phyloP scores from a whole-genome alignment of 2,113 vertebrate species.

The Paedocypris sp. region DNA sequence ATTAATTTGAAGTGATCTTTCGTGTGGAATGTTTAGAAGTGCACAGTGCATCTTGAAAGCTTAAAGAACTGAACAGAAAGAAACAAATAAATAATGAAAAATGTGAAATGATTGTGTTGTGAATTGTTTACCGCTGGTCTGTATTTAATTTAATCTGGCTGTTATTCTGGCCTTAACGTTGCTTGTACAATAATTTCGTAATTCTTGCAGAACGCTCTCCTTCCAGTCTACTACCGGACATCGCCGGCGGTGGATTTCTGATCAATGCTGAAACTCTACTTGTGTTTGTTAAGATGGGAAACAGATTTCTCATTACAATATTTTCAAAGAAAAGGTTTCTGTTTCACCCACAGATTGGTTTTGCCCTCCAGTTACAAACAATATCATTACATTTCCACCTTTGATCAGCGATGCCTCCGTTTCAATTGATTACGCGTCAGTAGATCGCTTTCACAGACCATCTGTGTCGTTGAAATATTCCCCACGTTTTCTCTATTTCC shows the following conservation, averaged over 20 bases:
- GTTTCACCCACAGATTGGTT: constrained; percentile 35
- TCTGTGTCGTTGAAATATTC: neutral
- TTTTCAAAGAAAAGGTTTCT: constrained; percentile 31
- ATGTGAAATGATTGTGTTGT: too few species aligned
- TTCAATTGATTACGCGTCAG: constrained; percentile 50
- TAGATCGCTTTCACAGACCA: constrained; percentile 27
- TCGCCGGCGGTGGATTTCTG: constrained; percentile 27
- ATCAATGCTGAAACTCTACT: constrained; percentile 25
- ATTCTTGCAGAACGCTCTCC: constrained; percentile 20
- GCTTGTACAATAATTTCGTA: neutral
- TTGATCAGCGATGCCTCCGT: constrained; percentile 40
- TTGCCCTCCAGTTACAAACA: constrained; percentile 39
- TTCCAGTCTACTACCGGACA: constrained; percentile 36
- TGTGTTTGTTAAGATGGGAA: constrained; percentile 32
- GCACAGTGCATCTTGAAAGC: too few species aligned
- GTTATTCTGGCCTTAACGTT: constrained; percentile 18
- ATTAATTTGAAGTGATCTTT: too few species aligned
- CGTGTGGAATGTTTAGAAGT: too few species aligned
- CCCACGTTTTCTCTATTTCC: neutral
- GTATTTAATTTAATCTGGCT: neutral
- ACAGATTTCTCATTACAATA: constrained; percentile 35
- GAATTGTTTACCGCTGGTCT: too few species aligned
- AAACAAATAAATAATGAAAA: too few species aligned
- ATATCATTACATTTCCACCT: constrained; percentile 32
- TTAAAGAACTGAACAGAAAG: too few species aligned